These are phyloP conservation scores for Spicauda simplicius DNA, from an alignment of 2,888 invertebrate genomes.

Conservation along the genomic window DNA sequence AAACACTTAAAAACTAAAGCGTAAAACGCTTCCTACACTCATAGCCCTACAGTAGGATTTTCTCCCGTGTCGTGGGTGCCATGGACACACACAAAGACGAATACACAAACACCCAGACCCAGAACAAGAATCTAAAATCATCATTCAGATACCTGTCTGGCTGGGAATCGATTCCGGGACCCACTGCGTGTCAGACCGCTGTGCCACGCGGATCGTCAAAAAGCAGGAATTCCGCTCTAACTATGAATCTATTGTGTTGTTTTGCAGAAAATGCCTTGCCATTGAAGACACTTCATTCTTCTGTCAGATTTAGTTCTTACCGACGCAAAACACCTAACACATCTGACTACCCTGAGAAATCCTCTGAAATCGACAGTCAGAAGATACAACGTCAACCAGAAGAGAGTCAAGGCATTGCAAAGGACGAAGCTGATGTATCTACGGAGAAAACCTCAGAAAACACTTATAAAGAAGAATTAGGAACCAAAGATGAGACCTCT, in stretches of 20 bases:
- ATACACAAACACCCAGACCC: too few relatives aligned
- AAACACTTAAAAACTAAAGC: too few relatives aligned
- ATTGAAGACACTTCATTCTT: background rate
- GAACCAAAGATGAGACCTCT: background rate
- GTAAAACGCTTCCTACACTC: too few relatives aligned
- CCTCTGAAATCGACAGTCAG: background rate
- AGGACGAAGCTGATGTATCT: background rate
- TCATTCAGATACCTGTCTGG: too few relatives aligned
- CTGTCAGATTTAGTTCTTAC: background rate
- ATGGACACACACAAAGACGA: too few relatives aligned
- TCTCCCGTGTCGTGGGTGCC: too few relatives aligned
- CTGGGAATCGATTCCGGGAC: too few relatives aligned
- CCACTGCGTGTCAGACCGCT: too few relatives aligned
- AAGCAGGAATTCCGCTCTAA: too few relatives aligned
- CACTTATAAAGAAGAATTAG: background rate
- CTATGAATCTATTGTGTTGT: background rate
- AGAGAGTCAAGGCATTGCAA: background rate
- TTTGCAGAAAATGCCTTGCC: background rate
- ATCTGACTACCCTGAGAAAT: background rate
- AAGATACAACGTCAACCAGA: background rate
- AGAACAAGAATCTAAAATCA: too few relatives aligned
- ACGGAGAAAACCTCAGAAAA: background rate
- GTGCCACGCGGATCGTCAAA: too few relatives aligned
- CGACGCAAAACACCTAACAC: background rate
- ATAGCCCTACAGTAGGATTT: too few relatives aligned